Evolutionary conservation across 2,888 invertebrate species (phyloP).

Genomic region (Liodrosophila aerea): DNA sequence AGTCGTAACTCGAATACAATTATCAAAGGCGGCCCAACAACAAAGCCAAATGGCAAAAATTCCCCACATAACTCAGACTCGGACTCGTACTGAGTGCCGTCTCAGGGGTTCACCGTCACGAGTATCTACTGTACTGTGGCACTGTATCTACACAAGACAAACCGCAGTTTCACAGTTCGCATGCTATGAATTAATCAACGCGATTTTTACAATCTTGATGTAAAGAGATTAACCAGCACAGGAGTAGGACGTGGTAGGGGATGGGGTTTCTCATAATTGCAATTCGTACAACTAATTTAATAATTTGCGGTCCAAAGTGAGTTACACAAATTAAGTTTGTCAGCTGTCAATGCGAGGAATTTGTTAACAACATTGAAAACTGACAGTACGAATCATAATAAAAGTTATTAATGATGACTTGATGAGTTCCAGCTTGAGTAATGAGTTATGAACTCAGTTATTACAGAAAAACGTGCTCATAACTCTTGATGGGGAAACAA

Average conservation of each 20-base stretch:
- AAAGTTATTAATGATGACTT: conserved; percentile 76
- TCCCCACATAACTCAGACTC: conserved; percentile 48
- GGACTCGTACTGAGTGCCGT: conserved; percentile 8
- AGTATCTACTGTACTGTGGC: conserved; percentile 46
- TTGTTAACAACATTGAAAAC: conserved; percentile 81
- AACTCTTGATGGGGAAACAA: not conserved
- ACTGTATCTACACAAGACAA: conserved; percentile 29
- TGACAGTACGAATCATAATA: conserved; percentile 80
- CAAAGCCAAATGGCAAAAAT: conserved; percentile 69
- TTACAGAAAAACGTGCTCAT: no score
- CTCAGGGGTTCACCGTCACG: conserved; percentile 11
- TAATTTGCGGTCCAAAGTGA: conserved; percentile 57
- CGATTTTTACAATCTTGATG: conserved; percentile 52
- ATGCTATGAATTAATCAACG: conserved; percentile 72
- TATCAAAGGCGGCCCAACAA: conserved; percentile 65
- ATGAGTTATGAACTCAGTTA: conserved; percentile 74
- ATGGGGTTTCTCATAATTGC: conserved; percentile 53
- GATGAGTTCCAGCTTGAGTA: conserved; percentile 25
- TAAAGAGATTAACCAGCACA: conserved; percentile 20
- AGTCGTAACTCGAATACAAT: conserved; percentile 74
- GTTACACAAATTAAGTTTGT: conserved; percentile 79
- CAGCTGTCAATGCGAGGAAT: conserved; percentile 79
- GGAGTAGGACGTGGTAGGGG: not conserved
- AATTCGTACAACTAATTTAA: conserved; percentile 73
- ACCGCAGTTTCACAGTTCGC: conserved; percentile 45